These are phyloP conservation scores for Sylvicola fuscatus DNA, from an alignment of 2,888 invertebrate species.

Conservation along the genomic window DNA sequence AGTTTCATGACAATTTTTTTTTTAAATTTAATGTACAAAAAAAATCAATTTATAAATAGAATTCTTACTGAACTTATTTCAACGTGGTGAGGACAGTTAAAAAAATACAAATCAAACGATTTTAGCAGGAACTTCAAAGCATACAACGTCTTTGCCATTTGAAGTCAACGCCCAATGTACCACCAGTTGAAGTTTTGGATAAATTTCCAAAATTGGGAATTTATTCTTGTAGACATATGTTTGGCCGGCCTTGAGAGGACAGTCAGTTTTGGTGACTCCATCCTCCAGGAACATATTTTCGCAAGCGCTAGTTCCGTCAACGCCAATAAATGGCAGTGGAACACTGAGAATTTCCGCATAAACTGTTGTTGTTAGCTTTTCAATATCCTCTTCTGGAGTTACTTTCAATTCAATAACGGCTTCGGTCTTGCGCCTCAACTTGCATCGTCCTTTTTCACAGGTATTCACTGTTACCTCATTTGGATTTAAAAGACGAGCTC, in stretches of 20 bases:
- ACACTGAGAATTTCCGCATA: constrained; percentile 38
- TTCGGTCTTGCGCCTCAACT: constrained; percentile 36
- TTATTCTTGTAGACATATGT: constrained; percentile 47
- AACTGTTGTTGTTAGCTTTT: constrained; percentile 35
- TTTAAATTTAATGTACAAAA: too few relatives aligned
- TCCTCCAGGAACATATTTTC: constrained; percentile 34
- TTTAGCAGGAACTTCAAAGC: constrained; percentile 49
- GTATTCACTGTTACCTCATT: constrained; percentile 32
- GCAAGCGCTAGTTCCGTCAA: constrained; percentile 49
- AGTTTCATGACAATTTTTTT: too few relatives aligned
- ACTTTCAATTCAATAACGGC: constrained; percentile 30
- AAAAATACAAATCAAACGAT: too few relatives aligned
- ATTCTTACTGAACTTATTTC: neutral
- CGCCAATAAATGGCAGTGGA: constrained; percentile 53
- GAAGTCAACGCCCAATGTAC: constrained; percentile 42
- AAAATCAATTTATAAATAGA: neutral
- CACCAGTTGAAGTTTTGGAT: constrained; percentile 29
- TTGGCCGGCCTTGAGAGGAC: constrained; percentile 44
- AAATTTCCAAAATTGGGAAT: constrained; percentile 31
- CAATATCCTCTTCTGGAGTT: constrained; percentile 31
- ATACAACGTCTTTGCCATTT: constrained; percentile 27
- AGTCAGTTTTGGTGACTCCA: constrained; percentile 35
- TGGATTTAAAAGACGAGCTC: constrained; percentile 14
- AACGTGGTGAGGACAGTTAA: neutral
- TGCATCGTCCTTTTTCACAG: constrained; percentile 43